Percentiles rank a stretch among this genome's conserved stretches.
Evolutionary conservation across 2,797 vertebrate species (phyloP).

Genomic region (Alauda arvensis): DNA sequence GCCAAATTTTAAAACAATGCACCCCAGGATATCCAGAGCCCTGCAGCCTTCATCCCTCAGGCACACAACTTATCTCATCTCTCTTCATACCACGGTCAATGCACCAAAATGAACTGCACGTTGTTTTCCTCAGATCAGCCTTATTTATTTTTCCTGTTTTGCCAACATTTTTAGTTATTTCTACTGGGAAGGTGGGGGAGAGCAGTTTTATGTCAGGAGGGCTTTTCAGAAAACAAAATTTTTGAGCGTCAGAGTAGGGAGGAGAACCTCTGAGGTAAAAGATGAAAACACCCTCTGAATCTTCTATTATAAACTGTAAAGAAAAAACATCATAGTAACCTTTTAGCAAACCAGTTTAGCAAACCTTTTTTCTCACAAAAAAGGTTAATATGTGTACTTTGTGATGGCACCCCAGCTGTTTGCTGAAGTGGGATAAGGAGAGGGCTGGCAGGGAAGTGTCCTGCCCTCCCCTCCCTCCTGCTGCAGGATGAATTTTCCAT

Average conservation of each 20-base stretch:
- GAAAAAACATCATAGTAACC: neutral
- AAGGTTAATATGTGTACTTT: neutral
- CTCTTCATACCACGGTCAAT: accelerated
- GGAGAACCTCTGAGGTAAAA: neutral
- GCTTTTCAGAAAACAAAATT: neutral
- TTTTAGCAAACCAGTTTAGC: neutral
- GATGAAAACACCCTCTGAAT: neutral
- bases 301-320: neutral
- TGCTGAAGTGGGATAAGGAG: neutral
- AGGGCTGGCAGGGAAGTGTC: neutral
- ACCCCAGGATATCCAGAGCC: neutral
- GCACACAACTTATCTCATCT: neutral
- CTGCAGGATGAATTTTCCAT: neutral
- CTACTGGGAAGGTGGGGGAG: neutral
- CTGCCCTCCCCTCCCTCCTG: neutral
- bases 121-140: neutral
- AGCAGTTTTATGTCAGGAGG: neutral
- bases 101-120: neutral
- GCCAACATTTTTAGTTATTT: neutral
- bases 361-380: accelerated
- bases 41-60: neutral
- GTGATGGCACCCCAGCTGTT: neutral
- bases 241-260: neutral
- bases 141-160: neutral
- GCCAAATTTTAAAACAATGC: neutral